Percentiles rank a stretch among this genome's conserved stretches.
phyloP scores from a whole-genome alignment of 1,140 invertebrate species.

The Euwallacea similis region DNA sequence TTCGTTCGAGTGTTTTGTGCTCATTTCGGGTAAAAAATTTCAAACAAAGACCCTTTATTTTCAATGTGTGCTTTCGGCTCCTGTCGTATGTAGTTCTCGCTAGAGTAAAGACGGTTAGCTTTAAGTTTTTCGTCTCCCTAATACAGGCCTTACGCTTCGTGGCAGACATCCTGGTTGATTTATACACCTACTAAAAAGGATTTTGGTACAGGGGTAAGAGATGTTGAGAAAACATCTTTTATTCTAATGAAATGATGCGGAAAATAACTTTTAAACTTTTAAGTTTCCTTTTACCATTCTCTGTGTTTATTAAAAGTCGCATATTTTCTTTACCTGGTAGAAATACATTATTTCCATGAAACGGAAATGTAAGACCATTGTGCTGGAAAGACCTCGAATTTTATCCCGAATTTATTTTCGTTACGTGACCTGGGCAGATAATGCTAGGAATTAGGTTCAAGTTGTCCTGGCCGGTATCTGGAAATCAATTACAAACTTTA shows the following conservation, averaged over 20 bases:
- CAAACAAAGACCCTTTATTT: slow-evolving; percentile 30
- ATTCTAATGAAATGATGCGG: slow-evolving; percentile 50
- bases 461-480: slow-evolving; percentile 24
- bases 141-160: slow-evolving; percentile 34
- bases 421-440: slow-evolving; percentile 35
- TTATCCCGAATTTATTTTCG: slow-evolving; percentile 33
- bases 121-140: slow-evolving; percentile 35
- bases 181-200: slow-evolving; percentile 51
- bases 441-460: slow-evolving; percentile 25
- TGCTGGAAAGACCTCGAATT: slow-evolving; percentile 25
- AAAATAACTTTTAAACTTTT: slow-evolving; percentile 48
- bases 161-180: slow-evolving; percentile 46
- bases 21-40: slow-evolving; percentile 12
- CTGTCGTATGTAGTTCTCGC: slow-evolving; percentile 36
- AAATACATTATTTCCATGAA: slow-evolving; percentile 19
- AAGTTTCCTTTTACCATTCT: not conserved
- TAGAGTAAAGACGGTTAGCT: slow-evolving; percentile 37
- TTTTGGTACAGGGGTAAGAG: slow-evolving; percentile 42
- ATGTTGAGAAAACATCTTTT: slow-evolving; percentile 45
- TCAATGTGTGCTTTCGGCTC: slow-evolving; percentile 28
- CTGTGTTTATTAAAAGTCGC: slow-evolving; percentile 21
- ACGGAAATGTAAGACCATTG: slow-evolving; percentile 9
- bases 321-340: slow-evolving; percentile 27
- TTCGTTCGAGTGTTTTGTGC: no score
- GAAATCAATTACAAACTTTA: slow-evolving; percentile 34